Evolutionary conservation across 2,888 invertebrate species (phyloP), one percentile per base, ranked within the genome.

Genomic region (Acanthoscelides obtectus): DNA sequence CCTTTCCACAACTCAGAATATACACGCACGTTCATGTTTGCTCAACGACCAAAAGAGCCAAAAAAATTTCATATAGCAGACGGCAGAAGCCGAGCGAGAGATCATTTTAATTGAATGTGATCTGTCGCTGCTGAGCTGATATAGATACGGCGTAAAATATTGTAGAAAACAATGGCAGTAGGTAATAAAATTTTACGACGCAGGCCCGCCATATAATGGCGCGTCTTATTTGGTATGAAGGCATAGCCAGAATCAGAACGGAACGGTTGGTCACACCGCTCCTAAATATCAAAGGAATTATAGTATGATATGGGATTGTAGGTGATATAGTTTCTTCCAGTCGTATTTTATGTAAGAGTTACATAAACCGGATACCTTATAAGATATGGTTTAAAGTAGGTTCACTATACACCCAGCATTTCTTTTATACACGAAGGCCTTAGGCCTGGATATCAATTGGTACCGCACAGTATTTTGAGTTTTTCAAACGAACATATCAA

Each of bases 171-270:
- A 83, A 82, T 82, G 78, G 79, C 76, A 20, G 75, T 71, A 68
- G 70, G 76, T 80, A 81, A 79, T 83, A 82, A 83, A 83, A 81
- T 83, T 83, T 83, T 83, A 83, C 79, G 83, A 80, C 77, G 74
- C 76, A n/a, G n/a, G n/a, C 5, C 12, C 45, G 45, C 45, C 45
- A 45, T 45, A 6, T 45, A 45, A 45, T 45, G 45, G 69, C 69
- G 68, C 71, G 70, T 74, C 75, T 74, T 77, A 77, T 77, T 77
- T 75, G 76, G 77, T 45, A 4, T 12, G 45, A 45, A 45, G 45
- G 45, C 45, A 45, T 12, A 45, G 45, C 45, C 45, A 45, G 45
- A 45, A 45, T 45, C 45, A 45, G 45, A 45, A 45, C 45, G 17
- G 45, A n/a, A n/a, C n/a, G n/a, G n/a, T n/a, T 25, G 25, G 25